phyloP scores from a whole-genome alignment of 1,140 invertebrate genomes.

The Cydia fagiglandana region DNA sequence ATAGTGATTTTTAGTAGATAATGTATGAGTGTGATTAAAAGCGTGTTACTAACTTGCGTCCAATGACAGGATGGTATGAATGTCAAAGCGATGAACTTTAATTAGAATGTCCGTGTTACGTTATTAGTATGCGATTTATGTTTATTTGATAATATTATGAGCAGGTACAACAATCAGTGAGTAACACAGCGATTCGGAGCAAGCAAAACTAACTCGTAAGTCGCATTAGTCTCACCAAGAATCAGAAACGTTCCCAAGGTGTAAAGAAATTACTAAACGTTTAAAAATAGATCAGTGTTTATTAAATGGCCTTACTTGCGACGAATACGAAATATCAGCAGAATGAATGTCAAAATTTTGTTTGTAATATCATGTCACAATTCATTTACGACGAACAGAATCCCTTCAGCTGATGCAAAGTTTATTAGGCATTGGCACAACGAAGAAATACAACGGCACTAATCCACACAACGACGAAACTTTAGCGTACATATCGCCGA shows the following conservation, averaged over 20 bases:
- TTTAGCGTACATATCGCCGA: conserved; percentile 79
- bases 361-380: conserved; percentile 78
- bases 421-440: conserved; percentile 74
- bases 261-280: conserved; percentile 78
- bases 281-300: conserved; percentile 80
- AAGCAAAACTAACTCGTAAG: conserved; percentile 71
- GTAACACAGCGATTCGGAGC: conserved; percentile 66
- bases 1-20: conserved; percentile 73
- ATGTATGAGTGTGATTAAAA: conserved; percentile 67
- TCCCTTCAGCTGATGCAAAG: conserved; percentile 67
- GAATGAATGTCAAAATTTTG: conserved; percentile 79
- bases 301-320: conserved; percentile 79
- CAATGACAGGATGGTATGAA: conserved; percentile 76
- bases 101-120: conserved; percentile 77
- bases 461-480: conserved; percentile 75
- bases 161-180: conserved; percentile 55
- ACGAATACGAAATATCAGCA: conserved; percentile 78
- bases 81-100: conserved; percentile 79
- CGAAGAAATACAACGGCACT: conserved; percentile 74
- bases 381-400: conserved; percentile 67
- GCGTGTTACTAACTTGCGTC: conserved; percentile 70
- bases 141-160: conserved; percentile 55
- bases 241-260: conserved; percentile 73
- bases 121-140: conserved; percentile 74
- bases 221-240: conserved; percentile 75